Percentiles rank a stretch among this genome's conserved stretches.
These are phyloP conservation scores for Thyatira batis DNA, from an alignment of 2,888 invertebrate genomes.

Conservation along the genomic window DNA sequence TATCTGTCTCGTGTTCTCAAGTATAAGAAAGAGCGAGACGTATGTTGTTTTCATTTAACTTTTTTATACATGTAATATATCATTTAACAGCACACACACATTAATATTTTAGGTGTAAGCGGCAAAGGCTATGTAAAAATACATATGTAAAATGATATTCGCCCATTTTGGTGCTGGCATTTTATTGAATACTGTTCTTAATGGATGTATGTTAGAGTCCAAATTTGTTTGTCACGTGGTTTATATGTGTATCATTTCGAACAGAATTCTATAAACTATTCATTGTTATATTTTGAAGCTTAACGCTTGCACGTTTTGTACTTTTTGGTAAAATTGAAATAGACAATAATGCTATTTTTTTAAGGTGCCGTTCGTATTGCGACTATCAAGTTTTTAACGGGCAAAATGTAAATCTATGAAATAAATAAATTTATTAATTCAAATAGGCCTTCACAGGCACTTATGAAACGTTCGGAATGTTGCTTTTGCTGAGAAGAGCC, in stretches of 20 bases:
- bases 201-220: constrained; percentile 19
- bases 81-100: constrained; percentile 4
- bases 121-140: constrained; percentile 29
- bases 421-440: too few relatives aligned
- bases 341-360: not conserved
- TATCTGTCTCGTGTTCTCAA: too few relatives aligned
- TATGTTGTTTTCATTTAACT: too few relatives aligned
- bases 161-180: constrained; percentile 61
- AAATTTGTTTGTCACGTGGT: not conserved
- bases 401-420: too few relatives aligned
- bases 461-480: too few relatives aligned
- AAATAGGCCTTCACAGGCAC: too few relatives aligned
- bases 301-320: not conserved
- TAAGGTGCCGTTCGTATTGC: not conserved
- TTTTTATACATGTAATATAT: too few relatives aligned
- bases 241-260: constrained; percentile 28
- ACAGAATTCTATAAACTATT: constrained; percentile 42
- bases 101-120: constrained; percentile 30
- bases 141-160: constrained; percentile 42
- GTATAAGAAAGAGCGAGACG: too few relatives aligned
- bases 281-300: constrained; percentile 7
- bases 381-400: too few relatives aligned
- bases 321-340: not conserved
- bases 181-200: constrained; percentile 49
- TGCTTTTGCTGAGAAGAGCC: too few relatives aligned